A percentile compares a stretch with the other conserved stretches of the same genome.
These are phyloP conservation scores for Mirza zaza DNA, from an alignment of 2,113 vertebrate genomes.

Conservation along the genomic window DNA sequence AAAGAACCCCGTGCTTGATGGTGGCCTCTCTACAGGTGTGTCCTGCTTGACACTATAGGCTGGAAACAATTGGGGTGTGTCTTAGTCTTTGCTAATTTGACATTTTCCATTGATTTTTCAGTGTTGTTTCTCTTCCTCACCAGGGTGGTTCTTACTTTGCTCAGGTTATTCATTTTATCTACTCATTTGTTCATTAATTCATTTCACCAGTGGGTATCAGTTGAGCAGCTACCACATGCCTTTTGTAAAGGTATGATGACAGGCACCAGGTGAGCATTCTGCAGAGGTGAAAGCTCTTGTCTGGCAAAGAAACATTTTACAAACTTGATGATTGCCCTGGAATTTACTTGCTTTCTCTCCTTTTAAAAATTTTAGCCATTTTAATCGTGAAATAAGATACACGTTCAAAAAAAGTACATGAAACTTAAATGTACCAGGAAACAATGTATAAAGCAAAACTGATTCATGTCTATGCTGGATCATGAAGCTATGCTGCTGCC, in stretches of 20 bases:
- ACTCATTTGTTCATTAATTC: background rate
- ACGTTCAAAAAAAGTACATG: background rate
- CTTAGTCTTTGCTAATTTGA: background rate
- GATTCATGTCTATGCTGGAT: background rate
- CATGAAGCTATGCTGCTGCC: background rate
- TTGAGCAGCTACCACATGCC: background rate
- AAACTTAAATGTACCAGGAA: background rate
- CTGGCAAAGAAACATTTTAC: constrained; percentile 18
- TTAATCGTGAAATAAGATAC: constrained; percentile 3
- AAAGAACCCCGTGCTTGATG: background rate
- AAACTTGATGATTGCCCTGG: background rate
- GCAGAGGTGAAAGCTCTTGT: background rate
- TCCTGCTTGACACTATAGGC: background rate
- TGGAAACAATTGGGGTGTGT: background rate
- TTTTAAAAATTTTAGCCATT: background rate
- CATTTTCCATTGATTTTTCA: background rate
- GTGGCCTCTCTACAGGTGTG: background rate
- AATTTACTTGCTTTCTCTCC: background rate
- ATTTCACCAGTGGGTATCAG: background rate
- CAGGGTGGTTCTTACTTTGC: background rate
- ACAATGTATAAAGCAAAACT: background rate
- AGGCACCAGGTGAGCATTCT: background rate
- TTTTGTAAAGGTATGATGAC: background rate
- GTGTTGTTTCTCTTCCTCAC: background rate
- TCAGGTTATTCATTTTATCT: background rate